Percentiles rank a stretch among this genome's conserved stretches.
phyloP scores from a whole-genome alignment of 1,140 invertebrate species.

The Drosophila eugracilis region DNA sequence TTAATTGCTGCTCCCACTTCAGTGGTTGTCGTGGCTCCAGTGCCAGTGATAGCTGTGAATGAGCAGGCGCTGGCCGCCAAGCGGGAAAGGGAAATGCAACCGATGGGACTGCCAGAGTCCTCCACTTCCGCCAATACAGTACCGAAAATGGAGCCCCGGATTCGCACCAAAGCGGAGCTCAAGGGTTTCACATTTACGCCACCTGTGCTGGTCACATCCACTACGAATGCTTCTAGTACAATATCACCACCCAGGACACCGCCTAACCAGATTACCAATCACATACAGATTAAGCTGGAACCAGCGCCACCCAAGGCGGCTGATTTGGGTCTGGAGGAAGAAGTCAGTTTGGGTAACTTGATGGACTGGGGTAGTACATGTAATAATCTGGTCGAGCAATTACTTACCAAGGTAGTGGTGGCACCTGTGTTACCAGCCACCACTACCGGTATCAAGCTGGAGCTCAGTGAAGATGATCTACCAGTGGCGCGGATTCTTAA shows the following conservation, averaged over 20 bases:
- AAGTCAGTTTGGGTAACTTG: conserved; percentile 30
- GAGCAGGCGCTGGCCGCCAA: conserved; percentile 59
- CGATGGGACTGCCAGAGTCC: background rate
- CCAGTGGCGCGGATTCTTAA: conserved; percentile 69
- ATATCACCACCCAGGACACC: conserved; percentile 19
- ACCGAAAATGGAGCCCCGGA: conserved; percentile 88
- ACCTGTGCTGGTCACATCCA: conserved; percentile 57
- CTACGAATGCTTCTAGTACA: conserved; percentile 5
- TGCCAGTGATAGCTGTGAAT: conserved; percentile 70
- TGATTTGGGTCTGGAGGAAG: conserved; percentile 44
- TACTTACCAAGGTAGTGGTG: conserved; percentile 42
- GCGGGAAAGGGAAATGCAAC: conserved; percentile 37
- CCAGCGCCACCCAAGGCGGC: conserved; percentile 36
- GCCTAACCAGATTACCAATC: conserved; percentile 54
- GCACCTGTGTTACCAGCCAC: background rate
- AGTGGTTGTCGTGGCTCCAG: conserved; percentile 37
- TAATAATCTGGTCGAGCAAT: conserved; percentile 79
- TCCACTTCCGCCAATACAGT: background rate
- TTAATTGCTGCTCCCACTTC: conserved; percentile 10
- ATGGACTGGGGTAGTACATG: conserved; percentile 82
- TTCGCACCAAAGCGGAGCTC: conserved; percentile 92
- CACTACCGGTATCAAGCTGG: conserved; percentile 57
- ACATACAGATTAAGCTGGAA: conserved; percentile 70
- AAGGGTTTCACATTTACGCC: conserved; percentile 87
- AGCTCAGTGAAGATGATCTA: conserved; percentile 70